Evolutionary conservation across 2,797 vertebrate species (phyloP).

Genomic region (Pipistrellus pygmaeus): DNA sequence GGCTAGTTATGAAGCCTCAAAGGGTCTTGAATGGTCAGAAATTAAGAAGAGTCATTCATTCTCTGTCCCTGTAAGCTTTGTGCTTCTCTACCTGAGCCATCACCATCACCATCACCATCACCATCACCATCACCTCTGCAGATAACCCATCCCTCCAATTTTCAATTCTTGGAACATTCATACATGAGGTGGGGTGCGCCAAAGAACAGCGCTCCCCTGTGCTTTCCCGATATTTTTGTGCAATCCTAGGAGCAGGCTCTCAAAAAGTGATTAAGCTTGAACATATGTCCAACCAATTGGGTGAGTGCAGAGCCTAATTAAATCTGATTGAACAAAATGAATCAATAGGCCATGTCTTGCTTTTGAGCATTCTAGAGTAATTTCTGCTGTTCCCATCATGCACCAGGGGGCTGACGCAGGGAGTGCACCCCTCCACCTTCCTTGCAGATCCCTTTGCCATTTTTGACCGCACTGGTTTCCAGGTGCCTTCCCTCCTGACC

Average conservation of each 20-base stretch:
- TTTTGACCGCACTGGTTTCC: neutral
- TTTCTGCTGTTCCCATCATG: neutral
- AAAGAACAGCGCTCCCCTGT: neutral
- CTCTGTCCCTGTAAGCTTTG: neutral
- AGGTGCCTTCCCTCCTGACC: neutral
- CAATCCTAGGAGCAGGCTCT: neutral
- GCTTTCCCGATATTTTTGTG: neutral
- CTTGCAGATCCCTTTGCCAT: neutral
- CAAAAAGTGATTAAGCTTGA: neutral
- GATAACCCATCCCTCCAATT: neutral
- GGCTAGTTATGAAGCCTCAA: neutral
- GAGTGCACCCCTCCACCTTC: fast-evolving
- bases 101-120: too few species aligned
- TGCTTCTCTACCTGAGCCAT: neutral
- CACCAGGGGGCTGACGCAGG: neutral
- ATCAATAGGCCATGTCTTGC: neutral
- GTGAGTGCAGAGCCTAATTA: slow-evolving; percentile 3
- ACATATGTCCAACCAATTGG: neutral
- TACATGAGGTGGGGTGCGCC: neutral
- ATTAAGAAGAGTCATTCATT: neutral
- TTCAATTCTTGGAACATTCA: neutral
- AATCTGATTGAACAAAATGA: slow-evolving; percentile 31
- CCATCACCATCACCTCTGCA: neutral
- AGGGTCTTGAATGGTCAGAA: neutral
- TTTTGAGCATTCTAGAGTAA: neutral